These are phyloP conservation scores for Acanthochromis polyacanthus DNA, from an alignment of 2,113 vertebrate genomes.

Conservation along the genomic window DNA sequence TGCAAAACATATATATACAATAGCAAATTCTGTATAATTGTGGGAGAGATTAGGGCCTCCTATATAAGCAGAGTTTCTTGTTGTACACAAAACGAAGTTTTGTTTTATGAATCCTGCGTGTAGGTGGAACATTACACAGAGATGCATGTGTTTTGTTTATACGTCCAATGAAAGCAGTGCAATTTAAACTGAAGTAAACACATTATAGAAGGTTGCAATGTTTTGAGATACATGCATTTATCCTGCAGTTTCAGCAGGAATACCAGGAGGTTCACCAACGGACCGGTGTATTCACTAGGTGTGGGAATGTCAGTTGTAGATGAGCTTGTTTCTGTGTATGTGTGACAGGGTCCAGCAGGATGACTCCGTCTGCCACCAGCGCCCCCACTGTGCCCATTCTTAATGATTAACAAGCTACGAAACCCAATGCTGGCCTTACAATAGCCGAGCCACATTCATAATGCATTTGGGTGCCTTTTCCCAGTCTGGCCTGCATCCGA, in stretches of 20 bases:
- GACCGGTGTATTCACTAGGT: neutral
- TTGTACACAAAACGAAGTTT: neutral
- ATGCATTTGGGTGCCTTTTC: constrained; percentile 75
- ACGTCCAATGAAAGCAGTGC: neutral
- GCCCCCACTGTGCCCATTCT: constrained; percentile 43
- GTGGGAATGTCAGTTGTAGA: neutral
- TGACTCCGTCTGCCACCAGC: constrained; percentile 23
- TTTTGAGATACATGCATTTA: neutral
- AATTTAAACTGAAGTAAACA: constrained; percentile 15
- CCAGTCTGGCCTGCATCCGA: constrained; percentile 51
- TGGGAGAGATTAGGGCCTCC: neutral
- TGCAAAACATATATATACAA: no score
- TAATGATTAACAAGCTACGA: constrained; percentile 79
- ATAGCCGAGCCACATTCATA: constrained; percentile 77
- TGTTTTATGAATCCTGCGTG: neutral
- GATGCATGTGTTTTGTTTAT: constrained; percentile 19
- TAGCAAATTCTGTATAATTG: no score
- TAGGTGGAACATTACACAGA: constrained; percentile 7
- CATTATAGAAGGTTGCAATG: neutral
- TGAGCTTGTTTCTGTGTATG: neutral
- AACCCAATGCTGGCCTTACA: constrained; percentile 66
- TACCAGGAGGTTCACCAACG: constrained; percentile 1
- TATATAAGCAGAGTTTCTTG: neutral
- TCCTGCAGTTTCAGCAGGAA: neutral
- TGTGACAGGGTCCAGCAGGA: constrained; percentile 9